Evolutionary conservation across 1,140 invertebrate species (phyloP).

Genomic region (Drosophila micromelanica): DNA sequence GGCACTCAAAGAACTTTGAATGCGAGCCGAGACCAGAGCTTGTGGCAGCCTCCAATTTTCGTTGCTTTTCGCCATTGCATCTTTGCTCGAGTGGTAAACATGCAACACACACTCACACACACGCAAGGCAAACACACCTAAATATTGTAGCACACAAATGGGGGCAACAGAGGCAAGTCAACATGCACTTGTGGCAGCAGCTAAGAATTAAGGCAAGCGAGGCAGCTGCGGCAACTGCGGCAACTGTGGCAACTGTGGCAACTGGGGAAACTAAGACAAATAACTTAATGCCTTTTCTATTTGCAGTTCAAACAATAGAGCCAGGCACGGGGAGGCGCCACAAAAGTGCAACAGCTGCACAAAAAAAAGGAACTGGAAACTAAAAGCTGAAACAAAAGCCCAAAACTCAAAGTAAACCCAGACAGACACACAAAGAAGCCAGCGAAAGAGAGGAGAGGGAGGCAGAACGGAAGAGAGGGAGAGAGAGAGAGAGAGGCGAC

Average conservation of each 20-base stretch:
- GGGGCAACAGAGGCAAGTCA: slow-evolving; percentile 74
- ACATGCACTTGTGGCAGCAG: slow-evolving; percentile 52
- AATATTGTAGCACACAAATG: slow-evolving; percentile 78
- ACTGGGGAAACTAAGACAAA: slow-evolving; percentile 74
- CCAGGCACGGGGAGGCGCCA: slow-evolving; percentile 37
- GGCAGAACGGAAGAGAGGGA: slow-evolving; percentile 9
- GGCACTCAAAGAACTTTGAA: slow-evolving; percentile 63
- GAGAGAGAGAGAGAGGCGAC: not conserved
- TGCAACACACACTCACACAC: slow-evolving; percentile 30
- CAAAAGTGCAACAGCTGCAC: slow-evolving; percentile 78
- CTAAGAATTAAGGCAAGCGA: slow-evolving; percentile 39
- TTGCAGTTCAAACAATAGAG: slow-evolving; percentile 75
- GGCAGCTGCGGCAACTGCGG: not conserved
- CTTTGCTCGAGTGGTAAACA: slow-evolving; percentile 67
- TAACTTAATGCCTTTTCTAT: slow-evolving; percentile 78
- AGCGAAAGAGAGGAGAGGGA: slow-evolving; percentile 24
- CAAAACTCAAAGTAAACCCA: slow-evolving; percentile 47
- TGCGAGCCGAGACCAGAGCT: slow-evolving; percentile 33
- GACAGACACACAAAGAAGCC: slow-evolving; percentile 17
- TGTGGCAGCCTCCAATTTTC: slow-evolving; percentile 53
- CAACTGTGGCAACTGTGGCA: slow-evolving; percentile 43
- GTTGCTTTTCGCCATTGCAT: slow-evolving; percentile 51
- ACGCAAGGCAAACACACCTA: slow-evolving; percentile 42
- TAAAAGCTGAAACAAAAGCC: slow-evolving; percentile 42
- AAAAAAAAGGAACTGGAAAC: slow-evolving; percentile 15